Base-by-base conservation (phyloP, 1,140 invertebrate genomes). In the Rhyzopertha dominica region DNA sequence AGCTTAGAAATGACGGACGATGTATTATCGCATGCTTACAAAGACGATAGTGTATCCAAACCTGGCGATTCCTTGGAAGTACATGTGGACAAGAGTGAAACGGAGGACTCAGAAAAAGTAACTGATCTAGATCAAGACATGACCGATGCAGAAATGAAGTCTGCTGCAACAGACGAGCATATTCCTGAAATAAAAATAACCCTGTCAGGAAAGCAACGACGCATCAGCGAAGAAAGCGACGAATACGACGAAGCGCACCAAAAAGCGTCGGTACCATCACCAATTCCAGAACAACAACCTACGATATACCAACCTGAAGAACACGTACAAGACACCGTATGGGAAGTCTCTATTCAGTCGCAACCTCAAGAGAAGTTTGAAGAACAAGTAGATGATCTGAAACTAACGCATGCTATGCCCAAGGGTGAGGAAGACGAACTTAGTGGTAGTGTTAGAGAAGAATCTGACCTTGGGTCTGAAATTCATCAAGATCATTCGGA, bases 321-420 rank as follows among this genome's bases (percentile, higher is more conserved):
- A 61, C 69, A 75, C 50, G 67, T 78, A 45, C 69, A 76, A 54
- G 74, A 79, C 50, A 76, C 76, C 43, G 66, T 81, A 34, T 80
- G 80, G 75, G 79, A 81, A 70, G 74, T 79, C 19, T 73, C 79
- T 17, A 59, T 80, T 10, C 72, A 78, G 63, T 72, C 76, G 56
- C 65, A 70, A 43, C 42, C 53, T 10, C 49, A 52, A 45, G 13
- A 46, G 28, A 20, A 48, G 20, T 56, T 61, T 35, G 54, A 59
- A 25, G 57, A 66, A 50, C 59, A 52, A 52, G 53, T 55, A 17
- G 24, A 50, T 36, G 57, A 54, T 10, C 28, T 63, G 10, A n/a
- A n/a, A n/a, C n/a, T n/a, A n/a, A n/a, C 9, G 0, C 2, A 12
- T 12, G 14, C 14, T 24, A 5, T 26, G 30, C 13, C n/a, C 14